These are phyloP conservation scores for Falcunculus frontatus DNA, from an alignment of 2,113 vertebrate genomes.

Conservation along the genomic window DNA sequence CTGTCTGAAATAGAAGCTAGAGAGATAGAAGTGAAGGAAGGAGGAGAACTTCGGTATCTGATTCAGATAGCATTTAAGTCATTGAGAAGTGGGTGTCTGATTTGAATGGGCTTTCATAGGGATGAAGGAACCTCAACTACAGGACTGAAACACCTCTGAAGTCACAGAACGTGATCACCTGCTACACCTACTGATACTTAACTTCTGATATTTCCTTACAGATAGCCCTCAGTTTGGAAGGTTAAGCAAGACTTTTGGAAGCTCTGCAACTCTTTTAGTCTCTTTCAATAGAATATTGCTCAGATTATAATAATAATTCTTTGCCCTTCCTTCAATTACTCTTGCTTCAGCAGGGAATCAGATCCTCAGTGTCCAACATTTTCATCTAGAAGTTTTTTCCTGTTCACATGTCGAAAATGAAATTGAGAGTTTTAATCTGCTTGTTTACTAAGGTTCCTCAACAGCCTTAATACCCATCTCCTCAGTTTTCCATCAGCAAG, in stretches of 20 bases:
- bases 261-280: not conserved
- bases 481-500: not conserved
- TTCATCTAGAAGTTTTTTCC: not conserved
- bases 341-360: not conserved
- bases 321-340: not conserved
- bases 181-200: not conserved
- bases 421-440: not conserved
- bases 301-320: not conserved
- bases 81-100: not conserved
- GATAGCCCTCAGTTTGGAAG: not conserved
- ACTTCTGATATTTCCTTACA: not conserved
- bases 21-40: not conserved
- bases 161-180: not conserved
- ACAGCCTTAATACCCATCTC: conserved; percentile 1
- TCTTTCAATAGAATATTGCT: not conserved
- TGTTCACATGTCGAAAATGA: not conserved
- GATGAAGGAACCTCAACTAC: not conserved
- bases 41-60: not conserved
- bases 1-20: not conserved
- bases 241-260: not conserved
- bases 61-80: not conserved
- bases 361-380: not conserved
- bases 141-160: not conserved
- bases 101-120: not conserved
- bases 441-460: not conserved